Base-by-base conservation (phyloP, 2,113 vertebrate species). In the Pycnonotus jocosus region DNA sequence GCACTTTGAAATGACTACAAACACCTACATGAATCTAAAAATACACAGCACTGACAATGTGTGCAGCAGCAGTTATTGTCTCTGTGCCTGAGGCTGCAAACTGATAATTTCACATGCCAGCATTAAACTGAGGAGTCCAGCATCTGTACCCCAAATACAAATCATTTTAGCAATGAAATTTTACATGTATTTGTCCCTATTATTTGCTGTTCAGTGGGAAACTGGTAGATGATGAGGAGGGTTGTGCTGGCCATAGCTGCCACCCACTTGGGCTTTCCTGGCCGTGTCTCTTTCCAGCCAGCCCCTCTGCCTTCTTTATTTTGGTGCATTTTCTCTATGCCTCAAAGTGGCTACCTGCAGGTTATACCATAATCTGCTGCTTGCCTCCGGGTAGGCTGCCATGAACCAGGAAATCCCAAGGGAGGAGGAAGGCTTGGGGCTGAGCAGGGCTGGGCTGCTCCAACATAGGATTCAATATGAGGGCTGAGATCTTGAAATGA, bases 11-110 rank as follows among this genome's bases (percentile, higher is more conserved):
- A 70, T 0, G 0, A 83, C 76, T 80, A 57, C 35, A 30, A 65
- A 93, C 76, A 4, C 95, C 94, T 94, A 96, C 94, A 22, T 11
- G 21, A n/a, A 22, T 68, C 92, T 96, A 96, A 94, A 96, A 95
- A 94, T 96, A 96, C 0, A 2, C 51, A 64, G 58, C 76, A 45
- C 1, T 88, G 76, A 82, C 64, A 88, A 57, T 18, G 65, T 37
- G 60, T 44, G 72, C 85, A 22, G 35, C 51, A 92, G 66, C 62
- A 71, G 37, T 50, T 81, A 94, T 94, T 94, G 85, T 96, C 85
- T 66, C 71, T 56, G 47, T 51, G 56, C 68, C 48, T 14, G 11
- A 86, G 85, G 64, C 61, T 96, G 42, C 3, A 6, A 94, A 60
- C 37, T 24, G 71, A 25, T 94, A 70, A 77, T 88, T 92, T 93